These are phyloP conservation scores for Ostrea edulis DNA, from an alignment of 1,140 invertebrate species.

Conservation along the genomic window DNA sequence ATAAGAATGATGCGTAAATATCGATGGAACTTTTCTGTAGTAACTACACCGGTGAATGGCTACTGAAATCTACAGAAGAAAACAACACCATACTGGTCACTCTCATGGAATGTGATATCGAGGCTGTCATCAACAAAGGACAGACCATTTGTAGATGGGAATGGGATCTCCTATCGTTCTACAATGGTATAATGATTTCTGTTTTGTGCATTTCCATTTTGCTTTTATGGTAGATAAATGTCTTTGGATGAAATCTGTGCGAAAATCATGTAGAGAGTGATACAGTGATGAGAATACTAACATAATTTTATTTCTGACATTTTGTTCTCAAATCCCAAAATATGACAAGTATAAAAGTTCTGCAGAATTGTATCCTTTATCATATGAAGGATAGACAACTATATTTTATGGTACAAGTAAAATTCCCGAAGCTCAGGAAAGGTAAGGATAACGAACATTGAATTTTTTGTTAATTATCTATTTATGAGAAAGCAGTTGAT, in stretches of 20 bases:
- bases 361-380: no score
- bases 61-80: not conserved
- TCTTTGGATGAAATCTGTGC: not conserved
- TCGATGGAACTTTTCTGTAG: not conserved
- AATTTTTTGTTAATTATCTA: no score
- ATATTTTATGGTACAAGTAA: no score
- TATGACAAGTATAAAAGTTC: no score
- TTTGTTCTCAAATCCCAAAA: no score
- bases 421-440: no score
- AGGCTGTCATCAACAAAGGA: not conserved
- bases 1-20: not conserved
- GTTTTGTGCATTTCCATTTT: not conserved
- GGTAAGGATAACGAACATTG: no score
- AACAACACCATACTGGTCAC: not conserved
- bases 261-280: no score
- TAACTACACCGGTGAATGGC: not conserved
- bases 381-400: no score
- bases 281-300: no score
- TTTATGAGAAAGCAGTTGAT: no score
- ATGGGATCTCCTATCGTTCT: not conserved
- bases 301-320: no score
- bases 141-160: not conserved
- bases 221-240: not conserved
- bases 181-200: not conserved
- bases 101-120: slow-evolving; percentile 3